Conservation (phyloP, 92 coral and sea anemone species). For the Parazoanthus darwini region DNA sequence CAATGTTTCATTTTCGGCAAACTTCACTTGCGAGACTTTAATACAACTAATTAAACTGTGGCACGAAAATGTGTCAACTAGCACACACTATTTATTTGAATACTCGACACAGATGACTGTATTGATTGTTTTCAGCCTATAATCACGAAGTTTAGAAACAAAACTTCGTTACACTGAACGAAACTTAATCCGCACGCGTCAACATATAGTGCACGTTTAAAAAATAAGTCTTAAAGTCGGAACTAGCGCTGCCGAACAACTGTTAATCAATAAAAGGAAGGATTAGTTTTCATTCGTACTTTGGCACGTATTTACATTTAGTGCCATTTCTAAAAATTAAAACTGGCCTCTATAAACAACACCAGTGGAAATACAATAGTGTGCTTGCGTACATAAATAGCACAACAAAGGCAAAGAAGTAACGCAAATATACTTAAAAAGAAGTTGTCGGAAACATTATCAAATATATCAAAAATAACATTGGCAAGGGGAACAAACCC, state of each 20-base stretch:
- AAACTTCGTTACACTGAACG: neutral
- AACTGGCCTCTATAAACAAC: neutral
- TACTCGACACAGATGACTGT: neutral
- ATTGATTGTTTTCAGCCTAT: neutral
- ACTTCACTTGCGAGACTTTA: slow-evolving; percentile 8
- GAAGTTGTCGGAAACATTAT: neutral
- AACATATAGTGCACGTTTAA: neutral
- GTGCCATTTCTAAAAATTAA: neutral
- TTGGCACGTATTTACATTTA: neutral
- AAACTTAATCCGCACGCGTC: neutral
- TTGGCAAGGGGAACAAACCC: neutral
- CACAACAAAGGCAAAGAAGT: neutral
- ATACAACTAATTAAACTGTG: slow-evolving; percentile 22
- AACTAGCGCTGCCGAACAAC: neutral
- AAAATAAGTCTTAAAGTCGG: neutral
- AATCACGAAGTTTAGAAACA: neutral
- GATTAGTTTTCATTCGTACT: neutral
- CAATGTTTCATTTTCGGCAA: slow-evolving; percentile 1
- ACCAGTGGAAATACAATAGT: neutral
- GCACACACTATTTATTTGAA: neutral
- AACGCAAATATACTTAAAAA: neutral
- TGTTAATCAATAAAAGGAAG: neutral
- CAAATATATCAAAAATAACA: neutral
- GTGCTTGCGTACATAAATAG: neutral
- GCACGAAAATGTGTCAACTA: slow-evolving; percentile 7